Evolutionary conservation across 2,113 vertebrate species (phyloP).

Genomic region (Dipodomys spectabilis): DNA sequence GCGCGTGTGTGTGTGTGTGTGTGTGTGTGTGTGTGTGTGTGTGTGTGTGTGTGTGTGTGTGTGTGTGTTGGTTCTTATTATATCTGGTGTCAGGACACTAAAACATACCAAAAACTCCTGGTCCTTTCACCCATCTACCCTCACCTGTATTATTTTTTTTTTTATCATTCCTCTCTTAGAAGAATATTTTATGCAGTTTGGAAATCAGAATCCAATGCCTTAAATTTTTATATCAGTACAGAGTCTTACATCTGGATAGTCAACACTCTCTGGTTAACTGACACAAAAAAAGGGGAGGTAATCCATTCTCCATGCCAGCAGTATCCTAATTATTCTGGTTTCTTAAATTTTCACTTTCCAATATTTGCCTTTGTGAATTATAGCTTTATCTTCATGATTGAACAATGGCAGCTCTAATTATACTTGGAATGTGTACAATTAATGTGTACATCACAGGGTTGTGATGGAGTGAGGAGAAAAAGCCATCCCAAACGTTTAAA

Average conservation of each 20-base stretch:
- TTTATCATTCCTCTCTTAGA: background rate
- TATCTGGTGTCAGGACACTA: background rate
- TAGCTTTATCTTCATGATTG: rapidly evolving
- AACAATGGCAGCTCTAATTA: background rate
- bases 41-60: no score
- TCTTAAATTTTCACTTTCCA: background rate
- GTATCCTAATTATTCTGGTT: background rate
- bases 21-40: no score
- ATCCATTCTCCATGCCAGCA: background rate
- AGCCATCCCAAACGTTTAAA: background rate
- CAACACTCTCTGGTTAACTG: background rate
- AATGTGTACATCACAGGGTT: background rate
- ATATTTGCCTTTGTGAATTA: background rate
- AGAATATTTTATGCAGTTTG: background rate
- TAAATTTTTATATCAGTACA: background rate
- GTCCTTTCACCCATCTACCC: background rate
- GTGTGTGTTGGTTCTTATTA: background rate
- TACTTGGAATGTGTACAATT: background rate
- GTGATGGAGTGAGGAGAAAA: rapidly evolving
- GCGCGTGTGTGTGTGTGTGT: no score
- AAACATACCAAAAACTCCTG: background rate
- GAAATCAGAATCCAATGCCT: background rate
- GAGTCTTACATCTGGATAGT: background rate
- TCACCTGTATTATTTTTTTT: background rate
- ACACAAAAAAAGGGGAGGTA: background rate